A percentile compares a stretch with the other conserved stretches of the same genome.
phyloP scores from a whole-genome alignment of 2,888 invertebrate species.

The Smittia aterrima region DNA sequence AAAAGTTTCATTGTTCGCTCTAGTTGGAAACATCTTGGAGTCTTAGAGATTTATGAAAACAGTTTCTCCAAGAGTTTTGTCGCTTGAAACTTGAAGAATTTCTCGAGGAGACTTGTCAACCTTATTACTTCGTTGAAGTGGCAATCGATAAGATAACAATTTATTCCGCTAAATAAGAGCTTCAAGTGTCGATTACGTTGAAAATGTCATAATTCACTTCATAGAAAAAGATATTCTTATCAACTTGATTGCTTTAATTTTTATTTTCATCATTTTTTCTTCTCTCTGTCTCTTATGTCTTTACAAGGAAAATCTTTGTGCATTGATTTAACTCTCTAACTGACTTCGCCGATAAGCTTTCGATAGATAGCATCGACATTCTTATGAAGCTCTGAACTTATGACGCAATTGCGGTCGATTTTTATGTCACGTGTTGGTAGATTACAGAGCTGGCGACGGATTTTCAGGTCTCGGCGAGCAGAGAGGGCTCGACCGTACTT shows the following conservation, averaged over 20 bases:
- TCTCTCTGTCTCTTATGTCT: neutral
- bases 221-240: neutral
- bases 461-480: conserved; percentile 73
- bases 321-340: neutral
- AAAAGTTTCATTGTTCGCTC: too few relatives aligned
- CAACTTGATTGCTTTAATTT: neutral
- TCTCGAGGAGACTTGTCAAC: too few relatives aligned
- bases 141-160: too few relatives aligned
- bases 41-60: too few relatives aligned
- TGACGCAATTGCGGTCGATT: conserved; percentile 46
- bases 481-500: conserved; percentile 74
- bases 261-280: neutral
- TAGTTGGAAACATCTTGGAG: too few relatives aligned
- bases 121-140: too few relatives aligned
- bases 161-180: too few relatives aligned
- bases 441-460: conserved; percentile 68
- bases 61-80: too few relatives aligned
- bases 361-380: conserved; percentile 17
- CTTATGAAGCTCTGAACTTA: conserved; percentile 1
- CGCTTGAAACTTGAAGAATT: too few relatives aligned
- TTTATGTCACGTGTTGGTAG: conserved; percentile 64
- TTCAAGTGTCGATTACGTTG: too few relatives aligned
- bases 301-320: neutral
- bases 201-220: too few relatives aligned
- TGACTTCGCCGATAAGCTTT: conserved; percentile 10